Evolutionary conservation across 2,113 vertebrate genomes (phyloP).

Genomic region (Psittacus erithacus): DNA sequence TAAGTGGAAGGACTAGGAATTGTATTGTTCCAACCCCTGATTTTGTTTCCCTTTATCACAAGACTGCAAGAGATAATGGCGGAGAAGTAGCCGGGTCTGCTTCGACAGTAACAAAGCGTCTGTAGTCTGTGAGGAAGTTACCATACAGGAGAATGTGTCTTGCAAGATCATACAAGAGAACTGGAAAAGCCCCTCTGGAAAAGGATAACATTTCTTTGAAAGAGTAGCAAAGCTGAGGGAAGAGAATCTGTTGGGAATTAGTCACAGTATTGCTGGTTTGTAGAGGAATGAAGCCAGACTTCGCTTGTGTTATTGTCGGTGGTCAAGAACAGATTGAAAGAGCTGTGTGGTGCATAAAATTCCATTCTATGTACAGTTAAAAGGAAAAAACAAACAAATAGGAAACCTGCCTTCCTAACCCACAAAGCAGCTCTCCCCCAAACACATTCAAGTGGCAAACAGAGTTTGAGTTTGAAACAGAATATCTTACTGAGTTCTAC

Average conservation of each 20-base stretch:
- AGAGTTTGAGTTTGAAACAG: not conserved
- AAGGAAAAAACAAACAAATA: not conserved
- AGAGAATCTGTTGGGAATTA: not conserved
- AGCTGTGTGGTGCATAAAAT: not conserved
- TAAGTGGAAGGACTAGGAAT: not conserved
- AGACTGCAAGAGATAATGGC: not conserved
- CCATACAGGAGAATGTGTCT: not conserved
- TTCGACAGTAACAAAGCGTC: not conserved
- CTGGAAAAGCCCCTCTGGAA: not conserved
- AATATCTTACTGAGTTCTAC: not conserved
- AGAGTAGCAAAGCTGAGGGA: not conserved
- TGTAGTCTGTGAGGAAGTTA: not conserved
- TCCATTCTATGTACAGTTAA: not conserved
- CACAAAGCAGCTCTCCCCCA: rapidly evolving
- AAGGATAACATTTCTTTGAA: not conserved
- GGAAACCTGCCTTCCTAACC: not conserved
- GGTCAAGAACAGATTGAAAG: not conserved
- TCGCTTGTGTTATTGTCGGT: rapidly evolving
- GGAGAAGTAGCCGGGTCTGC: not conserved
- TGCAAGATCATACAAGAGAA: not conserved
- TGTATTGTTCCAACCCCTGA: not conserved
- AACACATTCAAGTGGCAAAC: not conserved
- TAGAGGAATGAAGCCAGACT: not conserved
- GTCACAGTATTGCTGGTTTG: not conserved
- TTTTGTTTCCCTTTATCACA: not conserved